These are phyloP conservation scores for Microhierax caerulescens DNA, from an alignment of 2,797 vertebrate species.

Conservation along the genomic window DNA sequence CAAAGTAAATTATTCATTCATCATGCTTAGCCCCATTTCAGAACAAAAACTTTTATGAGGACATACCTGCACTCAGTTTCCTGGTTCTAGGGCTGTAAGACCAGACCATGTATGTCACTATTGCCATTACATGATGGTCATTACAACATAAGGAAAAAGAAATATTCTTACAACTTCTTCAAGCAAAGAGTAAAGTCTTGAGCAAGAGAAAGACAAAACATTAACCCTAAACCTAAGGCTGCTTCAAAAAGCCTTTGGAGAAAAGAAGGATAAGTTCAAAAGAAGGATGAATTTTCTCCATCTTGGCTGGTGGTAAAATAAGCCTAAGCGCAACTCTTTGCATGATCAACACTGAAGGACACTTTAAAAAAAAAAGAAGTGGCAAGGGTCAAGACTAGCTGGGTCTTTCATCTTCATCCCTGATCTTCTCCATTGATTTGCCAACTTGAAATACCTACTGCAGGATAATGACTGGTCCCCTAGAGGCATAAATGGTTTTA, in stretches of 20 bases:
- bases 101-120: not conserved
- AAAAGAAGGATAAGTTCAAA: constrained; percentile 50
- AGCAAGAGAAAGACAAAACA: constrained; percentile 44
- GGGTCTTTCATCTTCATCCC: constrained; percentile 53
- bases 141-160: constrained; percentile 1
- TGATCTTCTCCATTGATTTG: constrained; percentile 61
- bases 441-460: constrained; percentile 39
- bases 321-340: constrained; percentile 33
- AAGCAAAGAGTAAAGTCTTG: constrained; percentile 24
- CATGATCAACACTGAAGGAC: constrained; percentile 51
- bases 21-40: not conserved
- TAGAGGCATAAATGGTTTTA: constrained; percentile 31
- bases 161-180: constrained; percentile 6
- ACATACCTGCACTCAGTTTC: not conserved
- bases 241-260: constrained; percentile 54
- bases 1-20: constrained; percentile 5
- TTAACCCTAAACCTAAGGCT: constrained; percentile 22
- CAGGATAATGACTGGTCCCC: constrained; percentile 41
- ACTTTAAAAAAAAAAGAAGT: constrained; percentile 45
- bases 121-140: not conserved
- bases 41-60: not conserved
- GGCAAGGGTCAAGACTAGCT: constrained; percentile 58
- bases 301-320: constrained; percentile 60
- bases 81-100: not conserved
- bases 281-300: constrained; percentile 24